Conservation (phyloP, 1,140 invertebrate genomes). For the Glossosoma conforme region DNA sequence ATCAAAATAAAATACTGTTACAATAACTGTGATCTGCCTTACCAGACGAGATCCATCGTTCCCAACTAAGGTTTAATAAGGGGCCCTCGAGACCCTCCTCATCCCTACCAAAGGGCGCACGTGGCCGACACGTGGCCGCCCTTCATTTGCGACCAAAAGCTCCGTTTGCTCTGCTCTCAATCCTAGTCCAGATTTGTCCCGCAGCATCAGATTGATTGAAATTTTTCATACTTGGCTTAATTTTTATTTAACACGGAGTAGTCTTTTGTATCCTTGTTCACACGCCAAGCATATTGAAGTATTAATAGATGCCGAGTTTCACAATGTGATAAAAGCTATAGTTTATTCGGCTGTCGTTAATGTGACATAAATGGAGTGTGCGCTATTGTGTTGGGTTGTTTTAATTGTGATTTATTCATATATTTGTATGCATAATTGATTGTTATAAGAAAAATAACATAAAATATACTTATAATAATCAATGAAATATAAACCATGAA, state of each 20-base stretch:
- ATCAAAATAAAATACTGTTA: too few species aligned
- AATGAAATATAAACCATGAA: too few species aligned
- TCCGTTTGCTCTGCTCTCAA: conserved; percentile 16
- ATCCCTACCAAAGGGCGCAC: neutral
- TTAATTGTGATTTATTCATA: neutral
- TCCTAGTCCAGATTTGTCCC: neutral
- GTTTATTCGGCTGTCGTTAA: neutral
- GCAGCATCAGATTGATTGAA: conserved; percentile 7
- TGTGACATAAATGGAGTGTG: neutral
- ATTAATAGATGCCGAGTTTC: neutral
- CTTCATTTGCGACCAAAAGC: neutral
- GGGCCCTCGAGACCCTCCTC: neutral
- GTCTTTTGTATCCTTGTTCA: neutral
- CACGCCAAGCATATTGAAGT: neutral
- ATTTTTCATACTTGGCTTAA: conserved; percentile 14
- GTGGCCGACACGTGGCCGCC: conserved; percentile 9
- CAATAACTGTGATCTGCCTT: too few species aligned
- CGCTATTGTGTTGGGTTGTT: neutral
- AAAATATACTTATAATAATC: too few species aligned
- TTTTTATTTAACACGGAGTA: conserved; percentile 11
- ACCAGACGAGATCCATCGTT: neutral
- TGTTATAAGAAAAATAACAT: too few species aligned
- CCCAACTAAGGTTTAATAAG: neutral
- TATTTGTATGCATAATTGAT: neutral
- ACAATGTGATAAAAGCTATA: neutral